Evolutionary conservation across 2,888 invertebrate genomes (phyloP).

Genomic region (Bursaphelenchus okinawaensis): DNA sequence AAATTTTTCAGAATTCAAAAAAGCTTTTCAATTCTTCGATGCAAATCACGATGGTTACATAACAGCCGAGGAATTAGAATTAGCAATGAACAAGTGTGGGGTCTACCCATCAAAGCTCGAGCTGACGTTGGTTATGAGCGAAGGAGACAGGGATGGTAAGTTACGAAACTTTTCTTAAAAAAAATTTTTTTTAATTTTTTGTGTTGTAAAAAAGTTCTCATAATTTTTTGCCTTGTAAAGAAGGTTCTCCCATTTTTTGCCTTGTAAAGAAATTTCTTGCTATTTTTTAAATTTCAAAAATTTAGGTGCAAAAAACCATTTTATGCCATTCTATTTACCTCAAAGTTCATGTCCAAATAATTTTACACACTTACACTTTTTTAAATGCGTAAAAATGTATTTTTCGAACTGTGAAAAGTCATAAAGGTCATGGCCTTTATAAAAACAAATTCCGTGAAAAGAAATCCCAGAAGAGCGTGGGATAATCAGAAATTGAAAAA

Average conservation of each 20-base stretch:
- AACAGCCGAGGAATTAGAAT: constrained; percentile 46
- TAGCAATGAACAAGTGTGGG: constrained; percentile 54
- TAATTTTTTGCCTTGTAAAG: no score
- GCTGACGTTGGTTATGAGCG: constrained; percentile 49
- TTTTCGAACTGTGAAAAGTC: no score
- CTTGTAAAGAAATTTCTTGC: no score
- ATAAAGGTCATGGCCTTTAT: no score
- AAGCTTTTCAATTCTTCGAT: constrained; percentile 54
- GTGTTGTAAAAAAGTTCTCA: no score
- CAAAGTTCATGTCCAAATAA: no score
- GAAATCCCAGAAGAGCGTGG: no score
- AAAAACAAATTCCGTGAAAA: no score
- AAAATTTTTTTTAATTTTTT: background rate
- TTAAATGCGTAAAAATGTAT: no score
- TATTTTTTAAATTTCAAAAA: background rate
- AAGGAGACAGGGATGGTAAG: constrained; percentile 54
- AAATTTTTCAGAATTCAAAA: constrained; percentile 40
- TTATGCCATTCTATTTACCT: background rate
- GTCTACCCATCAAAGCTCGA: constrained; percentile 51
- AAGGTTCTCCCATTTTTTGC: no score
- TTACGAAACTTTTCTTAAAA: background rate
- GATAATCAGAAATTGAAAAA: background rate
- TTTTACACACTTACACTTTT: no score
- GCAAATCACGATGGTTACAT: constrained; percentile 54
- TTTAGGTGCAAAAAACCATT: background rate